phyloP scores from a whole-genome alignment of 1,140 invertebrate genomes.

The Onthophagus taurus region DNA sequence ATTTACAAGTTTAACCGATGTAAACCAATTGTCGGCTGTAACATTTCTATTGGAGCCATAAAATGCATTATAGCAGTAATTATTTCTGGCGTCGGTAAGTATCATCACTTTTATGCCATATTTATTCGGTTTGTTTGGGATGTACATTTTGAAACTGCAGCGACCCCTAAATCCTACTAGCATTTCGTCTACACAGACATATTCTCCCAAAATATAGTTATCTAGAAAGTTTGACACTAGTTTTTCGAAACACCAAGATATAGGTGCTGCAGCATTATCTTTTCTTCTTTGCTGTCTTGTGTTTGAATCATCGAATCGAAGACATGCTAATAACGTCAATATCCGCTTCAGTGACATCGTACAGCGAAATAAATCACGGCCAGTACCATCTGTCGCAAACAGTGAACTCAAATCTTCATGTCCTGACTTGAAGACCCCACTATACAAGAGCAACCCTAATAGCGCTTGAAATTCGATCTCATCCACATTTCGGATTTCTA shows the following conservation, averaged over 20 bases:
- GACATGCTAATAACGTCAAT: constrained; percentile 2
- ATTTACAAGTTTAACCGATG: too few species aligned
- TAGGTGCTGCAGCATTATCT: background rate
- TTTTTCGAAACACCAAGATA: background rate
- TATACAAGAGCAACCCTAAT: background rate
- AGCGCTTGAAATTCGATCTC: constrained; percentile 1
- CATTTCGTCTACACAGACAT: background rate
- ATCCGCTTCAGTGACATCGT: background rate
- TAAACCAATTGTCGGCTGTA: too few species aligned
- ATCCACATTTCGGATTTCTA: constrained; percentile 1
- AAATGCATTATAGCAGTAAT: too few species aligned
- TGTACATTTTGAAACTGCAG: too few species aligned
- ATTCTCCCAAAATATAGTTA: background rate
- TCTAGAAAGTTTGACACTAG: background rate
- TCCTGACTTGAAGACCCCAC: background rate
- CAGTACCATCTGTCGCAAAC: background rate
- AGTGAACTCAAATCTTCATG: constrained; percentile 2
- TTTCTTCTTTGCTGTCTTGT: background rate
- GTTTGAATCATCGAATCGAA: background rate
- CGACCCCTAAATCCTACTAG: background rate
- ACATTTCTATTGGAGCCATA: too few species aligned
- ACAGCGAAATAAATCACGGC: background rate
- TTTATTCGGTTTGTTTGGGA: too few species aligned
- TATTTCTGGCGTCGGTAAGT: too few species aligned
- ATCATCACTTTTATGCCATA: too few species aligned